Conservation (phyloP, 2,888 invertebrate species). For the Cremastinae sp. region DNA sequence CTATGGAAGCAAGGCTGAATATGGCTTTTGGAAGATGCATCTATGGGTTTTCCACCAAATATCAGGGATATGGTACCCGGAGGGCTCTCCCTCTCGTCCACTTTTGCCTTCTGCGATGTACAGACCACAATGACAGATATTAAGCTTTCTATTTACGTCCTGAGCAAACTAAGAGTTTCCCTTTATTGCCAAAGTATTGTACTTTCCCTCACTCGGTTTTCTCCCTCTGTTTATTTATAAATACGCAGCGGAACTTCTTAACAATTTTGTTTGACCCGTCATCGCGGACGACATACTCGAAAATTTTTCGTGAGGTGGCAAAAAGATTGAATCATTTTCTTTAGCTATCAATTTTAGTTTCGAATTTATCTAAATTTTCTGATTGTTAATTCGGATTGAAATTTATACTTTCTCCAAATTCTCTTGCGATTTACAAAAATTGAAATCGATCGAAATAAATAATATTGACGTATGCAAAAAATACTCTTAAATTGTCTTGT, state of each 20-base stretch:
- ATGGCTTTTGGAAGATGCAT: constrained; percentile 32
- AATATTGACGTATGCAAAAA: too few relatives aligned
- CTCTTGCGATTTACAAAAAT: too few relatives aligned
- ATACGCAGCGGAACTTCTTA: neutral
- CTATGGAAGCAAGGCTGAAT: constrained; percentile 27
- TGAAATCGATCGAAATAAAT: too few relatives aligned
- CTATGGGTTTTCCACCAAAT: constrained; percentile 28
- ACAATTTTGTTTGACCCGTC: too few relatives aligned
- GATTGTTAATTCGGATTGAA: too few relatives aligned
- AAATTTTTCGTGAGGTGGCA: too few relatives aligned
- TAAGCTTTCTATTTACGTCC: constrained; percentile 76
- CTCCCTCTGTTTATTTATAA: neutral
- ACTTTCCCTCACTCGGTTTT: neutral
- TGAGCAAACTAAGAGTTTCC: constrained; percentile 75
- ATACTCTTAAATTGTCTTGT: too few relatives aligned
- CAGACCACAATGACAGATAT: constrained; percentile 75
- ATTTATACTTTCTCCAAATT: too few relatives aligned
- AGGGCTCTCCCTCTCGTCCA: constrained; percentile 37
- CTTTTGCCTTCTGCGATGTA: constrained; percentile 51
- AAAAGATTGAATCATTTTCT: too few relatives aligned
- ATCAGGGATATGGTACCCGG: constrained; percentile 52
- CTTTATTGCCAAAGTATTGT: constrained; percentile 70
- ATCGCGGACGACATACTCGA: too few relatives aligned
- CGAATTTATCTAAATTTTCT: too few relatives aligned
- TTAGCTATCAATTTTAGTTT: too few relatives aligned